phyloP scores from a whole-genome alignment of 2,888 invertebrate species.

The Saturnia japonica region DNA sequence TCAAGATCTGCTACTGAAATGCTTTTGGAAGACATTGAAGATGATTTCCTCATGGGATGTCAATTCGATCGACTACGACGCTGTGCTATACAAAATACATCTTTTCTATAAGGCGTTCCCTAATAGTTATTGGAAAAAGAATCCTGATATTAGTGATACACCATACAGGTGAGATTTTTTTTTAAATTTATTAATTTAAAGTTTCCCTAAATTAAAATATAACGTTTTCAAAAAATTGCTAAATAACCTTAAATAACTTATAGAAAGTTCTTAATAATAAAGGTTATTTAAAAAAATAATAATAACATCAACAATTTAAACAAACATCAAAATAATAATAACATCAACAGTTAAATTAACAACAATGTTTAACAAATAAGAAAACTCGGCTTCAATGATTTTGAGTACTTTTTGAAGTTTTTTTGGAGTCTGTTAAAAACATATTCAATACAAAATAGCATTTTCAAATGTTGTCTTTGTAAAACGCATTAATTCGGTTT shows the following conservation, averaged over 20 bases:
- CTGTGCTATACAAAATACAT: constrained; percentile 91
- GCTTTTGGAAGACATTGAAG: constrained; percentile 96
- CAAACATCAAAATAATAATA: no score
- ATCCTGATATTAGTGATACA: constrained; percentile 88
- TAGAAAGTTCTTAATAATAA: no score
- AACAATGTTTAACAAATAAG: no score
- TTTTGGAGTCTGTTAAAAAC: no score
- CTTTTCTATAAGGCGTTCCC: constrained; percentile 94
- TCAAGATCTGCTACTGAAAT: constrained; percentile 93
- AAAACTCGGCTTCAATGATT: no score
- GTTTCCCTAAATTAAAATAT: not conserved
- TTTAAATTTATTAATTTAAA: not conserved
- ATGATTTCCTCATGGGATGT: constrained; percentile 90
- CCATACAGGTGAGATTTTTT: constrained; percentile 86
- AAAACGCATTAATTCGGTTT: not conserved
- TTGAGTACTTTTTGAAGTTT: no score
- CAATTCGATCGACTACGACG: constrained; percentile 88
- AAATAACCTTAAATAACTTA: no score
- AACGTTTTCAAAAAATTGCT: no score
- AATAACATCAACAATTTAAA: no score
- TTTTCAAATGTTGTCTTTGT: not conserved
- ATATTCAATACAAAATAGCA: no score
- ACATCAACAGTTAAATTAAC: no score
- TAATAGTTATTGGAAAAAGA: constrained; percentile 92
- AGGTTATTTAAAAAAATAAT: no score